phyloP scores from a whole-genome alignment of 2,797 vertebrate species.

The Spheniscus humboldti region DNA sequence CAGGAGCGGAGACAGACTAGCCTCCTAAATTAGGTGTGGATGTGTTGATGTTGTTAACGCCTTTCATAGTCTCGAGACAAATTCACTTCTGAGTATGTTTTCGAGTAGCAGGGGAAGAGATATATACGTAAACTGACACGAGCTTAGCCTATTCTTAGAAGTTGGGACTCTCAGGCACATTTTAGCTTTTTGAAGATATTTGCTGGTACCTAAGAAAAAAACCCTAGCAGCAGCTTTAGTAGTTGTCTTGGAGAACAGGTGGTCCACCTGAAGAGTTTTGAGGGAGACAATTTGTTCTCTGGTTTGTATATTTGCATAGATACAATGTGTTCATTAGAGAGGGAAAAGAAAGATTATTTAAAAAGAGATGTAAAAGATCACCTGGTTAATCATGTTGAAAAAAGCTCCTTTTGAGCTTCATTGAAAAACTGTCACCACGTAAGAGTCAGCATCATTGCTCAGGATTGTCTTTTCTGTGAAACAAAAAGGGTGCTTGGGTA shows the following conservation, averaged over 20 bases:
- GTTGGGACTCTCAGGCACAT: neutral
- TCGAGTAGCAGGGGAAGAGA: neutral
- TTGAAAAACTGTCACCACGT: neutral
- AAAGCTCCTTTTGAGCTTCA: neutral
- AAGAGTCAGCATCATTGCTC: neutral
- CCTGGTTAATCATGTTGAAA: neutral
- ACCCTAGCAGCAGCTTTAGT: fast-evolving
- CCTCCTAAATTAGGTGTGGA: neutral
- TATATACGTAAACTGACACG: neutral
- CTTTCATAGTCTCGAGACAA: neutral
- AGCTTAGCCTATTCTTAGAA: neutral
- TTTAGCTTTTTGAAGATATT: neutral
- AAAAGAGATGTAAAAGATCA: neutral
- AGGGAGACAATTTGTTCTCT: neutral
- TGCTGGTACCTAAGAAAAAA: neutral
- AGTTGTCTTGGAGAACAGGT: neutral
- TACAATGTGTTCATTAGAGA: neutral
- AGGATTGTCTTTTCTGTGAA: neutral
- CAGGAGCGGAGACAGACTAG: neutral
- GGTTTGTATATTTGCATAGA: neutral
- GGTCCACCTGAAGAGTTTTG: neutral
- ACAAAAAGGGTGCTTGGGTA: neutral
- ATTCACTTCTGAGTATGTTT: neutral
- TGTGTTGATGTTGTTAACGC: neutral
- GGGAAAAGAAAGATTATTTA: neutral